Percentiles rank a stretch among this genome's conserved stretches.
Evolutionary conservation across 2,888 invertebrate genomes (phyloP).

Genomic region (Rotaria magnacalcarata): DNA sequence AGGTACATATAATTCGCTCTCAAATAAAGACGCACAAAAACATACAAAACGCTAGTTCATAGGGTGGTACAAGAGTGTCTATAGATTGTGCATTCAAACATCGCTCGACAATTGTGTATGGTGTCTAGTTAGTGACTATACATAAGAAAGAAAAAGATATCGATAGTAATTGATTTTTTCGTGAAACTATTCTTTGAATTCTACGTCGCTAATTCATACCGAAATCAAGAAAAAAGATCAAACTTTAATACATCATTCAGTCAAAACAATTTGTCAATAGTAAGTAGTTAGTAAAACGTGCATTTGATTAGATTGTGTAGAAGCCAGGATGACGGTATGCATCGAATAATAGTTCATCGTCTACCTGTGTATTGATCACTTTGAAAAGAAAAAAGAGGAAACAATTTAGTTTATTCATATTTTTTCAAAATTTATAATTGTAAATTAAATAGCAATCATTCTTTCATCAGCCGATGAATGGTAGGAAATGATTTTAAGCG

Average conservation of each 20-base stretch:
- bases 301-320: background rate
- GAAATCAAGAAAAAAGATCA: too few species aligned
- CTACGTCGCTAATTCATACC: too few species aligned
- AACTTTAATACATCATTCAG: too few species aligned
- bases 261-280: background rate
- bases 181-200: background rate
- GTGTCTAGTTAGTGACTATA: background rate
- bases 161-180: background rate
- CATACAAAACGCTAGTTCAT: too few species aligned
- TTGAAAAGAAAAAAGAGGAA: background rate
- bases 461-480: too few species aligned
- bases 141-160: background rate
- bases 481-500: too few species aligned
- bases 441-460: too few species aligned
- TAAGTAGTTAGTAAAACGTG: background rate
- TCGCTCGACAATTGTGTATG: too few species aligned
- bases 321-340: background rate
- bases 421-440: too few species aligned
- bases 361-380: background rate
- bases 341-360: background rate
- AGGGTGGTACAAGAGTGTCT: too few species aligned
- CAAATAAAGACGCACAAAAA: background rate
- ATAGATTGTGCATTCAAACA: background rate
- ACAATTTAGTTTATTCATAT: too few species aligned
- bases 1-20: background rate